Percentiles rank a stretch among this genome's conserved stretches.
These are phyloP conservation scores for Steatocranus sp. DNA, from an alignment of 2,797 vertebrate genomes.

Conservation along the genomic window DNA sequence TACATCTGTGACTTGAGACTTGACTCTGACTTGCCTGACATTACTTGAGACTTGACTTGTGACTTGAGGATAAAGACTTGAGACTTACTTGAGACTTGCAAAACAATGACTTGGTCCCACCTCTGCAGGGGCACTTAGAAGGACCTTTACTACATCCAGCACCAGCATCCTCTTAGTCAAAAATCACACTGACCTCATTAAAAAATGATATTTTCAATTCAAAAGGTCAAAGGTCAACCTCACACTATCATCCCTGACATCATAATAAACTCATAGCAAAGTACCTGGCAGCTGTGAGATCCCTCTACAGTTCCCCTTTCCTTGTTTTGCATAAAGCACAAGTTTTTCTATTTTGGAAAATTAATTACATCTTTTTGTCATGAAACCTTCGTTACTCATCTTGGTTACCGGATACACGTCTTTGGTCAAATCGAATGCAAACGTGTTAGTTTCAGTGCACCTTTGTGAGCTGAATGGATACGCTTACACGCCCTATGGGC, in stretches of 20 bases:
- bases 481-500: not conserved
- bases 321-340: not conserved
- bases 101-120: no score
- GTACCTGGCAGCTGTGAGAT: not conserved
- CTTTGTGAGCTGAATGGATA: not conserved
- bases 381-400: fast-evolving
- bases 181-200: not conserved
- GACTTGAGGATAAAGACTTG: no score
- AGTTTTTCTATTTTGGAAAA: not conserved
- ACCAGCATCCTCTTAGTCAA: not conserved
- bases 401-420: not conserved
- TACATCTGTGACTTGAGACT: no score
- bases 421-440: not conserved
- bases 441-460: not conserved
- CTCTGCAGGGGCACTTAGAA: not conserved
- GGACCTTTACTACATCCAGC: not conserved
- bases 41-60: no score
- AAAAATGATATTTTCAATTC: not conserved
- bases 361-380: not conserved
- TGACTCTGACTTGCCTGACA: no score
- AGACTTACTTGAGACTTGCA: no score
- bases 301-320: not conserved
- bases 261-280: not conserved
- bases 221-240: not conserved
- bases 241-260: not conserved